A percentile compares a stretch with the other conserved stretches of the same genome.
Evolutionary conservation across 2,113 vertebrate genomes (phyloP).

Genomic region (Addax nasomaculatus): DNA sequence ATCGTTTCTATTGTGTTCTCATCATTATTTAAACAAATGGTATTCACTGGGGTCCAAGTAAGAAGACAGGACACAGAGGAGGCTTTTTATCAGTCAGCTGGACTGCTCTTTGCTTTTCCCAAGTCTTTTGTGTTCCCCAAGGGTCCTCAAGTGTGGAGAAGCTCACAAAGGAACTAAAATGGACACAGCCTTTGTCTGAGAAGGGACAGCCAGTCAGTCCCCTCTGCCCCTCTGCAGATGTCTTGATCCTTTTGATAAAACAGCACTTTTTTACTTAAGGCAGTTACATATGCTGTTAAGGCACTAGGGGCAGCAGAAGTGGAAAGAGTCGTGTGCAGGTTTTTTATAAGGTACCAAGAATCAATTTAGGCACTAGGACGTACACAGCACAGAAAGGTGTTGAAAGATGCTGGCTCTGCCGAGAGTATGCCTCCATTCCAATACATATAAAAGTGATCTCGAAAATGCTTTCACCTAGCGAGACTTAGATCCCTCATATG

Average conservation of each 20-base stretch:
- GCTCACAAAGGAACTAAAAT: not conserved
- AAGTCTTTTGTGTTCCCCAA: not conserved
- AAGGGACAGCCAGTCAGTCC: not conserved
- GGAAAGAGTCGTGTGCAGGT: not conserved
- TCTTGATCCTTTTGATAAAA: slow-evolving; percentile 33
- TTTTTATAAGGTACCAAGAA: not conserved
- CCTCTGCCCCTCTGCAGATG: not conserved
- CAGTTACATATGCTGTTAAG: not conserved
- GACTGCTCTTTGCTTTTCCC: not conserved
- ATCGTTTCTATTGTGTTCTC: slow-evolving; percentile 61
- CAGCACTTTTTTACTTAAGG: not conserved
- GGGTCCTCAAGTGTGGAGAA: slow-evolving; percentile 2
- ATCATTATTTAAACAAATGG: slow-evolving; percentile 65
- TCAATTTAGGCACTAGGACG: no score
- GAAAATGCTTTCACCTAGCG: not conserved
- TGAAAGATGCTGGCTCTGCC: not conserved
- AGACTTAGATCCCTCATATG: not conserved
- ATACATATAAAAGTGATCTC: not conserved
- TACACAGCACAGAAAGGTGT: not conserved
- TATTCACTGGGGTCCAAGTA: slow-evolving; percentile 45
- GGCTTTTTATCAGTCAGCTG: not conserved
- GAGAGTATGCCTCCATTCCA: not conserved
- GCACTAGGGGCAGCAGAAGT: accelerated
- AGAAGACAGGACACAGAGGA: slow-evolving; percentile 47
- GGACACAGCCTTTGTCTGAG: slow-evolving; percentile 31